Evolutionary conservation across 2,113 vertebrate species (phyloP), one percentile per base, ranked within the genome.

Genomic region (Irena cyanogastra): DNA sequence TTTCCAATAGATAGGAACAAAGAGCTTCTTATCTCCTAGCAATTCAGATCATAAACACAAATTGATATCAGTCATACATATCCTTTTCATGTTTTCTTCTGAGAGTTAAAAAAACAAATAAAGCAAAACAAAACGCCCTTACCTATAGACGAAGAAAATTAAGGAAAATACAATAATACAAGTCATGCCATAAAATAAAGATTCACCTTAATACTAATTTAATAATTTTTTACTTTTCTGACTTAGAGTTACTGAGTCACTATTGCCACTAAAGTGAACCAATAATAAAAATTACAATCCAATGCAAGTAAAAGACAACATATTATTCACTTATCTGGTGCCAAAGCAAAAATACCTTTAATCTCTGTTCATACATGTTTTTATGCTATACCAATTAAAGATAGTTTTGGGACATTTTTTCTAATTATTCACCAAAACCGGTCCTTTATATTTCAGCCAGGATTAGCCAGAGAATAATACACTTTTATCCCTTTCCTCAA

Each of bases 391-490:
- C 22, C 45, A 91, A 75, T 78, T 77, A 71, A 91, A 83, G 63
- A 53, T 13, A 78, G 60, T 77, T 89, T 91, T 2, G 41, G 59
- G 54, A 75, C 47, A 64, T 72, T 94, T 95, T 91, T 81, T 90
- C 33, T 84, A 93, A 83, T 89, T 79, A 88, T 83, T 66, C 56
- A 79, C 49, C 82, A 47, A 83, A 95, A 79, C 10, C 4, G 3
- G 63, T 54, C 84, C n/a, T 89, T 95, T 95, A 24, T 92, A 63
- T 78, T 92, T 72, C 56, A 94, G 27, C 42, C 72, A 82, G 92
- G 77, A 97, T 95, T 96, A 85, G 72, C 44, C 49, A 69, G 71
- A 84, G 68, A 94, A 94, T 88, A 97, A 95, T 89, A 59, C 39
- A 77, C 64, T 94, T 93, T 87, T 66, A 85, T 94, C 65, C 92